Evolutionary conservation across 2,797 vertebrate genomes (phyloP).

Genomic region (Setipinna tenuifilis): DNA sequence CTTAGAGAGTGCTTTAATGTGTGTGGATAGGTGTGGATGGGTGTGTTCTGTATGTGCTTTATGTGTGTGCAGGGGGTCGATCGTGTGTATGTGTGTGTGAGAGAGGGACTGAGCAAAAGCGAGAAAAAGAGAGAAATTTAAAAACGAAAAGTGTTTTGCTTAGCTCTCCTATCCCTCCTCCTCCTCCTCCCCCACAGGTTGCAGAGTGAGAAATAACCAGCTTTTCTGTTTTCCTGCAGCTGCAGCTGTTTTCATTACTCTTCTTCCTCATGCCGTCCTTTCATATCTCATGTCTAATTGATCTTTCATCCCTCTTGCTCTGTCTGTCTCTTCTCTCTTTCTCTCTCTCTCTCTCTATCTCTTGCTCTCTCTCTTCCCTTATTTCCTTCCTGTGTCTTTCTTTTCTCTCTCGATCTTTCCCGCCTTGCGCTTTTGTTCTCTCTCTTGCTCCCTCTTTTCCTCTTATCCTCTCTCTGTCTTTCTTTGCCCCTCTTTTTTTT

Average conservation of each 20-base stretch:
- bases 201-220: not conserved
- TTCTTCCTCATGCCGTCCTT: not conserved
- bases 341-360: not conserved
- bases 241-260: not conserved
- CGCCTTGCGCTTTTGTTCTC: not conserved
- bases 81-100: not conserved
- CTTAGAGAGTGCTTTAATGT: not conserved
- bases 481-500: too few relatives aligned
- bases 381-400: too few relatives aligned
- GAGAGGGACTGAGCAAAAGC: not conserved
- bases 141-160: not conserved
- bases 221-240: conserved; percentile 11
- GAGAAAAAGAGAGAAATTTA: not conserved
- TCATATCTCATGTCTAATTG: not conserved
- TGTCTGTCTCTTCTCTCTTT: not conserved
- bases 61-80: too few relatives aligned
- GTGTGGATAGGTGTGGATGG: not conserved
- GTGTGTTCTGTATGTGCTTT: too few relatives aligned
- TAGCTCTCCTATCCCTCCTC: not conserved
- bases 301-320: conserved; percentile 63
- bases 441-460: not conserved
- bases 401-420: too few relatives aligned
- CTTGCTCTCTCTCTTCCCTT: too few relatives aligned
- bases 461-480: conserved; percentile 27
- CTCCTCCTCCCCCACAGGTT: not conserved